These are phyloP conservation scores for Ploceus nigricollis DNA, from an alignment of 2,113 vertebrate species.

Conservation along the genomic window DNA sequence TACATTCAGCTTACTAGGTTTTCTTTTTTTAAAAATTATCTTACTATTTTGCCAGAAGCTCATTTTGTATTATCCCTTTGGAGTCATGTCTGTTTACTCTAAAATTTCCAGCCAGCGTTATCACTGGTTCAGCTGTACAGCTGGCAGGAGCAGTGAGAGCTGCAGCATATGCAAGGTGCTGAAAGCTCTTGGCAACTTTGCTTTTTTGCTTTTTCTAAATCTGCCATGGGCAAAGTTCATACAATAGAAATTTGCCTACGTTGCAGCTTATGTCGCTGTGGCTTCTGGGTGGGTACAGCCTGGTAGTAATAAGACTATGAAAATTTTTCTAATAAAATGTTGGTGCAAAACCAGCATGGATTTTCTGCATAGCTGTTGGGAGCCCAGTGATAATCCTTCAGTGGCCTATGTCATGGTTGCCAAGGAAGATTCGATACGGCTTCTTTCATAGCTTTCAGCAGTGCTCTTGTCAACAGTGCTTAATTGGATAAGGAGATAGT, in stretches of 20 bases:
- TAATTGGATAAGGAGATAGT: slow-evolving; percentile 16
- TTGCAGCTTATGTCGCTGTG: background rate
- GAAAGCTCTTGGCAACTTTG: background rate
- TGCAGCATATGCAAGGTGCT: background rate
- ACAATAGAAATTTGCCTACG: background rate
- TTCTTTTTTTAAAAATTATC: background rate
- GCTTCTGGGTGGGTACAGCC: background rate
- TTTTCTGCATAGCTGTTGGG: background rate
- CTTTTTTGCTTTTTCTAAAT: background rate
- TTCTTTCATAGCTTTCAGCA: background rate
- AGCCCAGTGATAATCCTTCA: slow-evolving; percentile 1
- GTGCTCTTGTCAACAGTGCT: background rate
- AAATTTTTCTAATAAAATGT: background rate
- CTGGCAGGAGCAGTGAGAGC: background rate
- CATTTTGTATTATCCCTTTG: background rate
- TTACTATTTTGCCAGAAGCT: background rate
- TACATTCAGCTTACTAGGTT: background rate
- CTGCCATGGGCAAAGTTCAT: background rate
- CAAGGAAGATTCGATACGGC: background rate
- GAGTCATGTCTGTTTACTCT: background rate
- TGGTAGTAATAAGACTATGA: background rate
- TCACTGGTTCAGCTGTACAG: slow-evolving; percentile 24
- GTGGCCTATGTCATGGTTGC: background rate
- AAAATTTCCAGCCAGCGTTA: background rate
- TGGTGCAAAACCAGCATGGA: background rate